Conservation (phyloP, 1,140 invertebrate genomes). For the Anastatus disparis region DNA sequence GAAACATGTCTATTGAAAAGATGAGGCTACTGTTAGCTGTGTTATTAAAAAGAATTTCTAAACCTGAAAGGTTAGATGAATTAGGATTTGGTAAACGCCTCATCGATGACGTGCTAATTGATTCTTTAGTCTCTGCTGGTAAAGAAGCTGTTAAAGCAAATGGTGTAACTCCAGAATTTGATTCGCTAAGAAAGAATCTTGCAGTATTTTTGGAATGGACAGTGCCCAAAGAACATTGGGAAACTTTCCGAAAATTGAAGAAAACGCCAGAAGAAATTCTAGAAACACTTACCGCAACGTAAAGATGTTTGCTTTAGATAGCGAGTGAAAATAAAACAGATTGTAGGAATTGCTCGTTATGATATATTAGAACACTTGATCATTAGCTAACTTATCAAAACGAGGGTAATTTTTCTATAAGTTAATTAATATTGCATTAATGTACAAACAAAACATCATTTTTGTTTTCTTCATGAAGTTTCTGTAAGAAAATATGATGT, state of each 20-base stretch:
- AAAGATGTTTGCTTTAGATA: constrained; percentile 38
- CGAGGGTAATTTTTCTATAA: no score
- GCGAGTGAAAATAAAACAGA: no score
- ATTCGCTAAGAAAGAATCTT: constrained; percentile 76
- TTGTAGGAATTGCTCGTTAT: no score
- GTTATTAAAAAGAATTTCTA: constrained; percentile 83
- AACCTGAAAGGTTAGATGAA: constrained; percentile 77
- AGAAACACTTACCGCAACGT: constrained; percentile 74
- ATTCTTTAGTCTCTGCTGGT: constrained; percentile 79
- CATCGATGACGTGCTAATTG: constrained; percentile 84
- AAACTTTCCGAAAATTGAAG: constrained; percentile 77
- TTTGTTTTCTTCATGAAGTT: no score
- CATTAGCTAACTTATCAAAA: no score
- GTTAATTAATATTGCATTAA: no score
- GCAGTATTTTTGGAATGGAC: constrained; percentile 83
- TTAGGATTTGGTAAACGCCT: constrained; percentile 84
- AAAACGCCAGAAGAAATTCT: constrained; percentile 81
- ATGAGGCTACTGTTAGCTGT: constrained; percentile 83
- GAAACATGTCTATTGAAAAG: constrained; percentile 74
- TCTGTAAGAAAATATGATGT: no score
- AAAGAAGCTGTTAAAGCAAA: constrained; percentile 70
- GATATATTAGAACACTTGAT: no score
- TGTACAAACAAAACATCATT: no score
- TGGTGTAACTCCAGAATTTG: constrained; percentile 67
- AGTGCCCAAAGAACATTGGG: constrained; percentile 81